Percentiles rank a stretch among this genome's conserved stretches.
phyloP scores from a whole-genome alignment of 2,888 invertebrate species.

The Machimus atricapillus region DNA sequence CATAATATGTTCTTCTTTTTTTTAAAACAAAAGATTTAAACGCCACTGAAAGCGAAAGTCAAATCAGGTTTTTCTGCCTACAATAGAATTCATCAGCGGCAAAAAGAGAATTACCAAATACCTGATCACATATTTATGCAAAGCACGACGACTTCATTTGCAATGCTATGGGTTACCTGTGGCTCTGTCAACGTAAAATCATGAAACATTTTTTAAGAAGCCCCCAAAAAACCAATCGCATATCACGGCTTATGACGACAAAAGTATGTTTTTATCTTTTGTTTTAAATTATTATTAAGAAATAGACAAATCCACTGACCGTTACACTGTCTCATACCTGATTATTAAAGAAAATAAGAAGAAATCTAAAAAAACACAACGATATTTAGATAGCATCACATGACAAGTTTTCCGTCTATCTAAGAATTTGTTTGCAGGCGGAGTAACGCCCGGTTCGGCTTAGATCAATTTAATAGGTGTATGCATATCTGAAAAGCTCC shows the following conservation, averaged over 20 bases:
- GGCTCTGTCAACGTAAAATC: not conserved
- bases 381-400: not conserved
- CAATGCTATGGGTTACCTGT: not conserved
- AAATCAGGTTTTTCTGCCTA: not conserved
- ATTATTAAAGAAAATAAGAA: not conserved
- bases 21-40: not conserved
- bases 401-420: not conserved
- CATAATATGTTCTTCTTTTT: not conserved
- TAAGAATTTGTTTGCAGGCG: not conserved
- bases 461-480: not conserved
- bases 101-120: not conserved
- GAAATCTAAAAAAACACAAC: not conserved
- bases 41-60: not conserved
- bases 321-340: not conserved
- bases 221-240: not conserved
- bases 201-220: not conserved
- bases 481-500: not conserved
- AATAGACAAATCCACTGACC: not conserved
- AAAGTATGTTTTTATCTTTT: not conserved
- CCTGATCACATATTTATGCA: not conserved
- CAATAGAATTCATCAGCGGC: not conserved
- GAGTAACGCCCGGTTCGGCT: not conserved
- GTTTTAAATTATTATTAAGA: not conserved
- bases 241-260: not conserved
- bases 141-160: not conserved